phyloP scores from a whole-genome alignment of 1,140 invertebrate species.

The Zaprionus kolodkinae region DNA sequence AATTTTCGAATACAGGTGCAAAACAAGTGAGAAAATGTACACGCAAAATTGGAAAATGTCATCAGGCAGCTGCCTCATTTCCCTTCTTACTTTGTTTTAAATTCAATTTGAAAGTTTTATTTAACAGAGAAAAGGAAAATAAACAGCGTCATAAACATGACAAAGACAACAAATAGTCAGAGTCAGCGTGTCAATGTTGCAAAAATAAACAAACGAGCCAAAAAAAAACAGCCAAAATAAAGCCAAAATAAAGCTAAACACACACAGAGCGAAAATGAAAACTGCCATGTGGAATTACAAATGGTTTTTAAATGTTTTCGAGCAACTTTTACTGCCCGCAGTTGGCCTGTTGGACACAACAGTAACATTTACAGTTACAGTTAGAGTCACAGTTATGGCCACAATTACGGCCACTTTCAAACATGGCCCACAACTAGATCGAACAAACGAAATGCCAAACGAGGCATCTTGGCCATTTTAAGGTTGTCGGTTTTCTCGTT shows the following conservation, averaged over 20 bases:
- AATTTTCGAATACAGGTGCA: slow-evolving; percentile 14
- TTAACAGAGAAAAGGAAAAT: slow-evolving; percentile 8
- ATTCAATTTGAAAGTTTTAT: slow-evolving; percentile 30
- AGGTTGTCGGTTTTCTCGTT: slow-evolving; percentile 53
- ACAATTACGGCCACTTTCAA: slow-evolving; percentile 76
- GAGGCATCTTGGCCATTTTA: slow-evolving; percentile 55
- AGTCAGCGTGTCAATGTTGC: slow-evolving; percentile 39
- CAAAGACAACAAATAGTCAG: slow-evolving; percentile 34
- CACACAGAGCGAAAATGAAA: slow-evolving; percentile 7
- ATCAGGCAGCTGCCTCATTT: background rate
- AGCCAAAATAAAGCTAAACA: slow-evolving; percentile 15
- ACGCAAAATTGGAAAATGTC: slow-evolving; percentile 13
- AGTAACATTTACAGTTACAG: slow-evolving; percentile 47
- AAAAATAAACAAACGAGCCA: slow-evolving; percentile 26
- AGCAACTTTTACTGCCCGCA: slow-evolving; percentile 69
- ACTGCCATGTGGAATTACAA: slow-evolving; percentile 55
- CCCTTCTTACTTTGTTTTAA: background rate
- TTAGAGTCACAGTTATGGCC: slow-evolving; percentile 29
- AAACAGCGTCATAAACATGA: slow-evolving; percentile 33
- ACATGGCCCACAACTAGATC: slow-evolving; percentile 66
- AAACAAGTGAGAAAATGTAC: background rate
- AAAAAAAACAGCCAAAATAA: slow-evolving; percentile 28
- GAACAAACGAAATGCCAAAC: slow-evolving; percentile 24
- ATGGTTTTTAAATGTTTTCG: slow-evolving; percentile 59
- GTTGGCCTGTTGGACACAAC: slow-evolving; percentile 1